phyloP scores from a whole-genome alignment of 2,113 vertebrate species.

The Corythornis vintsioides region DNA sequence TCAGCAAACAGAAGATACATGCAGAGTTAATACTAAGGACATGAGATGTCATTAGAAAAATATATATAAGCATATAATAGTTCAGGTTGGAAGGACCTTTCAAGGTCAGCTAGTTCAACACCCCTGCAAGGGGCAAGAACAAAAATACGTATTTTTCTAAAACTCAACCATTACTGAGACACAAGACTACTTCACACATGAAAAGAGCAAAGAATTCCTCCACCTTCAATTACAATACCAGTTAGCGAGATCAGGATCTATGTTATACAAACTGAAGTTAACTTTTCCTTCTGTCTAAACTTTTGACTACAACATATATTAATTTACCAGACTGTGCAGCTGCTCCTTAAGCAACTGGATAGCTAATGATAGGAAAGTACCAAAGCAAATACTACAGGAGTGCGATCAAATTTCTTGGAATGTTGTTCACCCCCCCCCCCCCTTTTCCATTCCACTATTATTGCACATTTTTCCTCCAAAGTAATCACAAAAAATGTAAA shows the following conservation, averaged over 20 bases:
- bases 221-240: slow-evolving; percentile 35
- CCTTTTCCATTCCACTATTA: slow-evolving; percentile 28
- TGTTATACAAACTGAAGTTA: slow-evolving; percentile 30
- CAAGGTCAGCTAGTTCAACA: background rate
- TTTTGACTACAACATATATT: slow-evolving; percentile 59
- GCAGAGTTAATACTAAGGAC: slow-evolving; percentile 57
- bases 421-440: background rate
- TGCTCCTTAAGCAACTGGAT: slow-evolving; percentile 56
- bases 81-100: background rate
- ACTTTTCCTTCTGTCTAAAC: slow-evolving; percentile 52
- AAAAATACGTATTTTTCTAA: background rate
- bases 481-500: slow-evolving; percentile 46
- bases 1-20: slow-evolving; percentile 64
- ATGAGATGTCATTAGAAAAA: slow-evolving; percentile 40
- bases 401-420: slow-evolving; percentile 37
- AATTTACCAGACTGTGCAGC: slow-evolving; percentile 68
- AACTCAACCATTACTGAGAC: slow-evolving; percentile 2
- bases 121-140: background rate
- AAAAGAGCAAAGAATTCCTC: slow-evolving; percentile 9
- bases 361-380: slow-evolving; percentile 56
- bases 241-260: slow-evolving; percentile 55
- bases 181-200: background rate
- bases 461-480: slow-evolving; percentile 20
- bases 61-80: background rate
- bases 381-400: slow-evolving; percentile 46